A percentile compares a stretch with the other conserved stretches of the same genome.
phyloP scores from a whole-genome alignment of 53 echinoderm and acorn worm species.

The Echinarachnius parma region DNA sequence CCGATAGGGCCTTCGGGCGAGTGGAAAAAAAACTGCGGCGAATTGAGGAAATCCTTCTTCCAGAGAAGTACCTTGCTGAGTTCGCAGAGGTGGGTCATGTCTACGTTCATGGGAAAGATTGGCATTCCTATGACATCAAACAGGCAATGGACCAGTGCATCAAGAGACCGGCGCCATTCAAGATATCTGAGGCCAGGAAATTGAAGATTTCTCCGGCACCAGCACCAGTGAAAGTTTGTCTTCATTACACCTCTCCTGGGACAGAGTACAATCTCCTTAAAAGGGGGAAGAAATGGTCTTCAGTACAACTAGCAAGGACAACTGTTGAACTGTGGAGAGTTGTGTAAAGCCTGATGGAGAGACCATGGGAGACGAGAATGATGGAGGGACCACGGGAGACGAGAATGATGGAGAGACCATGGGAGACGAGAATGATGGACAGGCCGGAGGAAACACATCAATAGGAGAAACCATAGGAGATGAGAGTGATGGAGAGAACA shows the following conservation, averaged over 20 bases:
- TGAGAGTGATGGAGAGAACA: too few relatives aligned
- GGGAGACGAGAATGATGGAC: too few relatives aligned
- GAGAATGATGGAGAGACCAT: too few relatives aligned
- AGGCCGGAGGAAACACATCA: too few relatives aligned
- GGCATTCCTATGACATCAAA: constrained; percentile 41
- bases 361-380: too few relatives aligned
- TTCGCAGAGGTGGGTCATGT: too few relatives aligned
- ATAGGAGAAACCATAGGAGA: too few relatives aligned
- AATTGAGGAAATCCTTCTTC: constrained; percentile 50
- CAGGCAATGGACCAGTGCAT: not conserved
- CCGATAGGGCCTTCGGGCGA: constrained; percentile 51
- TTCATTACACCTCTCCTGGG: constrained; percentile 1
- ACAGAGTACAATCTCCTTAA: not conserved
- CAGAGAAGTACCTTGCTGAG: constrained; percentile 44
- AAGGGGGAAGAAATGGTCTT: constrained; percentile 10
- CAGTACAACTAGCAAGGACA: too few relatives aligned
- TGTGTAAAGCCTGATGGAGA: too few relatives aligned
- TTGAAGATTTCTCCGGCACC: not conserved
- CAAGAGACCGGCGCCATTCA: not conserved
- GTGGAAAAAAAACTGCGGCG: constrained; percentile 40
- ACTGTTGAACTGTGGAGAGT: too few relatives aligned
- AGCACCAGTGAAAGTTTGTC: not conserved
- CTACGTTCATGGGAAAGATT: constrained; percentile 35
- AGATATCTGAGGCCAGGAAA: constrained; percentile 12
- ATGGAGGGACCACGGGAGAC: too few relatives aligned